These are phyloP conservation scores for Rostratula benghalensis DNA, from an alignment of 2,113 vertebrate species.

Conservation along the genomic window DNA sequence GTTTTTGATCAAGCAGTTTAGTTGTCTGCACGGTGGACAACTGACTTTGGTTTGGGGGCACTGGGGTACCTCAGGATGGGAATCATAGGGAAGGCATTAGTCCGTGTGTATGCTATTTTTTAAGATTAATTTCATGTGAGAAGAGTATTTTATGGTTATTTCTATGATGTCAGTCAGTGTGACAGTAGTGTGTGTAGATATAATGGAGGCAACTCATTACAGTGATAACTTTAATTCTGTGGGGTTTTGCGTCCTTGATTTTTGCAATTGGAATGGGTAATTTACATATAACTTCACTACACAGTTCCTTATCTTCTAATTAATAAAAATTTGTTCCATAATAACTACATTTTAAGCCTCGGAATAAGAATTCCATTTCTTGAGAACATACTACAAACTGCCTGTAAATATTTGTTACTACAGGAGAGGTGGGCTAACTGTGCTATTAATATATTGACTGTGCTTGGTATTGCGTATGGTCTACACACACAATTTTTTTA, in stretches of 20 bases:
- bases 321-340: not conserved
- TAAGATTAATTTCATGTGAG: not conserved
- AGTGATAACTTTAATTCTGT: not conserved
- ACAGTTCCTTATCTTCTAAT: not conserved
- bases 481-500: not conserved
- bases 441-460: not conserved
- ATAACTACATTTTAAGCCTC: not conserved
- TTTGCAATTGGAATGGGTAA: not conserved
- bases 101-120: not conserved
- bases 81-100: not conserved
- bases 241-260: not conserved
- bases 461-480: not conserved
- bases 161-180: not conserved
- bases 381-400: not conserved
- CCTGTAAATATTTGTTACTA: not conserved
- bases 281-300: not conserved
- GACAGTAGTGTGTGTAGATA: not conserved
- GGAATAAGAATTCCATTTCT: not conserved
- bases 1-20: not conserved
- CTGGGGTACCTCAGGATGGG: not conserved
- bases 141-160: not conserved
- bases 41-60: not conserved
- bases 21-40: not conserved
- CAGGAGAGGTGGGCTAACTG: not conserved
- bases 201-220: not conserved